Evolutionary conservation across 2,888 invertebrate genomes (phyloP).

Genomic region (Nebria salina): DNA sequence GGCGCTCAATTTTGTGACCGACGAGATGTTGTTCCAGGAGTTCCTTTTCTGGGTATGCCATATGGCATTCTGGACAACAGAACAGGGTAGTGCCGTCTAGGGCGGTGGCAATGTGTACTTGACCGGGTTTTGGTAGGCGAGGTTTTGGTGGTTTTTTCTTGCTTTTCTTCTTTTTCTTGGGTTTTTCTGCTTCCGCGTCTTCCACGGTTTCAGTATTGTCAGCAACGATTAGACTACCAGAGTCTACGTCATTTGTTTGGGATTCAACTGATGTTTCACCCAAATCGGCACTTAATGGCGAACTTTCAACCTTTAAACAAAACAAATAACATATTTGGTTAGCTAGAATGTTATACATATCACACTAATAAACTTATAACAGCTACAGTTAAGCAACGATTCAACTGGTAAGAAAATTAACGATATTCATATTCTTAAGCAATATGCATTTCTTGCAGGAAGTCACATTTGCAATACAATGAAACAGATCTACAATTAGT

Average conservation of each 20-base stretch:
- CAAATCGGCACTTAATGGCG: conserved; percentile 41
- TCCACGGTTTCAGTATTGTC: conserved; percentile 64
- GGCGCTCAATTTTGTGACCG: conserved; percentile 81
- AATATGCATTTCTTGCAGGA: no score
- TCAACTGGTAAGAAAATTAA: no score
- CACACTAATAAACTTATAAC: no score
- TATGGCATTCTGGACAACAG: conserved; percentile 84
- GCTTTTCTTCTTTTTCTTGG: conserved; percentile 81
- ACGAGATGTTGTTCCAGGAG: conserved; percentile 79
- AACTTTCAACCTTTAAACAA: conserved; percentile 41
- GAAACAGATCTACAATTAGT: no score
- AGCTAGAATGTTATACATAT: no score
- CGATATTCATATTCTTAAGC: no score
- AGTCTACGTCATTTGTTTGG: conserved; percentile 34
- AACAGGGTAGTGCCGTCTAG: conserved; percentile 78
- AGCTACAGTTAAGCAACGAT: no score
- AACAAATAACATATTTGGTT: not conserved
- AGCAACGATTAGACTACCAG: conserved; percentile 50
- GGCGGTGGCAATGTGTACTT: conserved; percentile 79
- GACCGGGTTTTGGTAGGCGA: conserved; percentile 81
- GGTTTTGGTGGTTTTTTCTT: conserved; percentile 84
- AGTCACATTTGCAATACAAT: no score
- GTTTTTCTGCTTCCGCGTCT: conserved; percentile 62
- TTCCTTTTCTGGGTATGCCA: conserved; percentile 84
- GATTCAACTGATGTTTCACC: conserved; percentile 36